Percentiles rank a stretch among this genome's conserved stretches.
These are phyloP conservation scores for Choristoneura fumiferana DNA, from an alignment of 1,140 invertebrate genomes.

Conservation along the genomic window DNA sequence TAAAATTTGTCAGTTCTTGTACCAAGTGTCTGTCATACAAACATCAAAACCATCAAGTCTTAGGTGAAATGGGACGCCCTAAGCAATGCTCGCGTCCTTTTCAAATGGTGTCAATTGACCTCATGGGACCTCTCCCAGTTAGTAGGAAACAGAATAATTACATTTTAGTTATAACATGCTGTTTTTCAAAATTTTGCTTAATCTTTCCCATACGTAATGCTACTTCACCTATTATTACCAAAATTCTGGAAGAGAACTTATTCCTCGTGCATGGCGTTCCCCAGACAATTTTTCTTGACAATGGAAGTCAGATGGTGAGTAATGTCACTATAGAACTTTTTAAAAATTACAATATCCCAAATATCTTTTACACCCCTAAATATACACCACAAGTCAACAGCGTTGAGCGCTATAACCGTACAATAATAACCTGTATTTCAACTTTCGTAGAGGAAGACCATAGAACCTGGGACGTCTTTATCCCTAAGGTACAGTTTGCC, in stretches of 20 bases:
- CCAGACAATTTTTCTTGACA: neutral
- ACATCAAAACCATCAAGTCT: constrained; percentile 8
- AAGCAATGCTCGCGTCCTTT: too few relatives aligned
- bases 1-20: neutral
- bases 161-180: constrained; percentile 21
- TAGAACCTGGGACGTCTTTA: neutral
- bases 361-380: neutral
- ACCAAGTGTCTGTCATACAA: constrained; percentile 7
- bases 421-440: neutral
- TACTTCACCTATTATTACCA: constrained; percentile 1
- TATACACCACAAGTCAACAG: neutral
- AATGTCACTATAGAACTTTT: neutral
- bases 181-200: too few relatives aligned
- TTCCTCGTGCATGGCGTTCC: neutral
- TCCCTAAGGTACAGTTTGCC: neutral
- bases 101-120: too few relatives aligned
- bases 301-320: neutral
- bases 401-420: neutral
- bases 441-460: constrained; percentile 4
- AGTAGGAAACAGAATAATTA: constrained; percentile 17
- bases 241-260: neutral
- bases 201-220: constrained; percentile 20
- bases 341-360: neutral
- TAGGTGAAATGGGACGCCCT: constrained; percentile 14
- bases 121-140: constrained; percentile 20